Conservation (phyloP, 1,140 invertebrate genomes). For the Bombus balteatus region DNA sequence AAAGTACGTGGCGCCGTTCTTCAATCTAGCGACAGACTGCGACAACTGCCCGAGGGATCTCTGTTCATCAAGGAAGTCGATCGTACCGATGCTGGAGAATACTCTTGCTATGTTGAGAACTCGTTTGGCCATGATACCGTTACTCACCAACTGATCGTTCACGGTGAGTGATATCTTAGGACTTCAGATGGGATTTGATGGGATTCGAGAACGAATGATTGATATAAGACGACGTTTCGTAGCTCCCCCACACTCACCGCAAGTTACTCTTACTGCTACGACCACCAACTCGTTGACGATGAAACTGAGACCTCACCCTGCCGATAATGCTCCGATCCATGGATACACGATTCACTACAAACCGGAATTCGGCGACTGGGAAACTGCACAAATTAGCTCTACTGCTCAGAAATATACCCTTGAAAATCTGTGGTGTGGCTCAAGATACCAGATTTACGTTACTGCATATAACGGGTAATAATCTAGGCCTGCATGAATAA, state of each 20-base stretch:
- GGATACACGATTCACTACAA: conserved; percentile 97
- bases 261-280: conserved; percentile 90
- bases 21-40: conserved; percentile 89
- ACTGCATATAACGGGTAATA: conserved; percentile 93
- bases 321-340: conserved; percentile 89
- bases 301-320: conserved; percentile 89
- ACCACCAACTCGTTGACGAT: conserved; percentile 93
- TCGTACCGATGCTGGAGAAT: conserved; percentile 94
- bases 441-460: conserved; percentile 95
- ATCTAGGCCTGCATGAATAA: not conserved
- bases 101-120: conserved; percentile 96
- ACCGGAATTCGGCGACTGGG: conserved; percentile 96
- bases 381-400: conserved; percentile 90
- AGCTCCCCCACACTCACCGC: conserved; percentile 93
- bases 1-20: conserved; percentile 88
- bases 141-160: conserved; percentile 93
- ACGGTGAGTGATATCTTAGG: conserved; percentile 84
- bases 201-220: not conserved
- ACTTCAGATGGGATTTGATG: not conserved
- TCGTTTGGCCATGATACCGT: conserved; percentile 95
- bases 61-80: conserved; percentile 94
- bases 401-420: conserved; percentile 92
- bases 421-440: conserved; percentile 94
- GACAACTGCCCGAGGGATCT: conserved; percentile 93
- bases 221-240: conserved; percentile 47